Evolutionary conservation across 2,113 vertebrate species (phyloP).

Genomic region (Synchiropus splendidus): DNA sequence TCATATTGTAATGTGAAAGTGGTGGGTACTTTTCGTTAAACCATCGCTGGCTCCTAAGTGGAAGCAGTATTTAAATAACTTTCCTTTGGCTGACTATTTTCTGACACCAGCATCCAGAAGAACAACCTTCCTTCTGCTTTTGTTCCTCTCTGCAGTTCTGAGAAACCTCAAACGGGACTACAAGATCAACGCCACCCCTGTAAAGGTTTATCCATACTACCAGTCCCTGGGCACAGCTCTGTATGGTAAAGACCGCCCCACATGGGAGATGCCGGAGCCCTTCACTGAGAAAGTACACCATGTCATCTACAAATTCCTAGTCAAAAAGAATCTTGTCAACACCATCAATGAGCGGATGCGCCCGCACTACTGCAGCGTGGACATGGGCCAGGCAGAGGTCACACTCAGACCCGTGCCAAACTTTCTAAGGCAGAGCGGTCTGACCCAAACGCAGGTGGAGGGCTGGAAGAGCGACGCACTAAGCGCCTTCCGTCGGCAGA

Average conservation of each 20-base stretch:
- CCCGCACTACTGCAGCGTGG: constrained; percentile 57
- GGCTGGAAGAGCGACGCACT: constrained; percentile 58
- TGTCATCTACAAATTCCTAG: constrained; percentile 65
- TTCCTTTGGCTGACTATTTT: no score
- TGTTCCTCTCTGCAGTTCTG: constrained; percentile 58
- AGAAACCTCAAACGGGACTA: constrained; percentile 59
- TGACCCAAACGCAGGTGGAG: constrained; percentile 33
- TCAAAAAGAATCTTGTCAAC: constrained; percentile 35
- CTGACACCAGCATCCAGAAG: no score
- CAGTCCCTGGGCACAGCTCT: constrained; percentile 63
- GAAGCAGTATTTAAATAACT: no score
- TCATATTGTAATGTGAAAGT: no score
- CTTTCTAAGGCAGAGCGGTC: constrained; percentile 55
- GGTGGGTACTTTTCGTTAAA: no score
- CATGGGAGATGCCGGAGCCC: constrained; percentile 70
- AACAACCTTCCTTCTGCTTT: neutral
- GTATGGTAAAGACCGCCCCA: constrained; percentile 69
- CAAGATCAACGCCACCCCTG: constrained; percentile 36
- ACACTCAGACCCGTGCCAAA: constrained; percentile 60
- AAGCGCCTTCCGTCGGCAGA: constrained; percentile 38
- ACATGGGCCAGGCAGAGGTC: constrained; percentile 41
- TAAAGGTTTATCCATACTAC: constrained; percentile 75
- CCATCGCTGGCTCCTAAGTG: no score
- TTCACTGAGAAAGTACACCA: constrained; percentile 56
- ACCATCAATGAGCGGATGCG: constrained; percentile 65